Evolutionary conservation across 1,140 invertebrate genomes (phyloP).

Genomic region (Drosophila punjabiensis): DNA sequence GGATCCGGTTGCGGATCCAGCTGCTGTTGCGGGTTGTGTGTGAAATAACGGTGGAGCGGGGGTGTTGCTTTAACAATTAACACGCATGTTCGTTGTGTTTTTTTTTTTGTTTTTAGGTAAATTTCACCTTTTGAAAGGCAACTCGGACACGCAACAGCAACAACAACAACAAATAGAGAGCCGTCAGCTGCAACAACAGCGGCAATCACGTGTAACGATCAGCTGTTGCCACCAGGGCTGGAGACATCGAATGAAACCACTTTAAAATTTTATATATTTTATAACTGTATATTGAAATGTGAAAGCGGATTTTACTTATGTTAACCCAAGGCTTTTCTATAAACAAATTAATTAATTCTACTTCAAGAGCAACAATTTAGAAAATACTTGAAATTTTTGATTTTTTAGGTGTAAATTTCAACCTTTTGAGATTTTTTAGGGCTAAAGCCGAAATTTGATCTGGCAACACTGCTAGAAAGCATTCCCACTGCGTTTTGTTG

Average conservation of each 20-base stretch:
- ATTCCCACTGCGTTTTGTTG: conserved; percentile 36
- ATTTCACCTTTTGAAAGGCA: conserved; percentile 51
- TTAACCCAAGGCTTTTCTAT: too few species aligned
- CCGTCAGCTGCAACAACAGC: conserved; percentile 25
- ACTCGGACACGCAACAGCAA: conserved; percentile 48
- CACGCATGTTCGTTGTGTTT: conserved; percentile 26
- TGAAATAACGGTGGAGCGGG: background rate
- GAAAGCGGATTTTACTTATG: too few species aligned
- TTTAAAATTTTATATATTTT: too few species aligned
- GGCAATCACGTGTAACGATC: conserved; percentile 65
- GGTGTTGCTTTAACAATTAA: conserved; percentile 4
- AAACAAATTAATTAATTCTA: too few species aligned
- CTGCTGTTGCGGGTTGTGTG: background rate
- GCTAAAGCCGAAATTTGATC: too few species aligned
- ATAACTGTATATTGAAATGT: too few species aligned
- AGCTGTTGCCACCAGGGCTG: conserved; percentile 14
- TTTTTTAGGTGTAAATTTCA: too few species aligned
- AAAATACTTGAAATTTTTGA: too few species aligned
- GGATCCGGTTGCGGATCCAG: background rate
- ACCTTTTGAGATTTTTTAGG: too few species aligned
- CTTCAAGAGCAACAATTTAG: too few species aligned
- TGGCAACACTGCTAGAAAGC: conserved; percentile 21
- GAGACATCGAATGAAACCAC: too few species aligned
- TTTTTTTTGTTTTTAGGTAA: conserved; percentile 4
- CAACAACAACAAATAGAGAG: conserved; percentile 43